These are phyloP conservation scores for Mya arenaria DNA, from an alignment of 1,140 invertebrate species.

Conservation along the genomic window DNA sequence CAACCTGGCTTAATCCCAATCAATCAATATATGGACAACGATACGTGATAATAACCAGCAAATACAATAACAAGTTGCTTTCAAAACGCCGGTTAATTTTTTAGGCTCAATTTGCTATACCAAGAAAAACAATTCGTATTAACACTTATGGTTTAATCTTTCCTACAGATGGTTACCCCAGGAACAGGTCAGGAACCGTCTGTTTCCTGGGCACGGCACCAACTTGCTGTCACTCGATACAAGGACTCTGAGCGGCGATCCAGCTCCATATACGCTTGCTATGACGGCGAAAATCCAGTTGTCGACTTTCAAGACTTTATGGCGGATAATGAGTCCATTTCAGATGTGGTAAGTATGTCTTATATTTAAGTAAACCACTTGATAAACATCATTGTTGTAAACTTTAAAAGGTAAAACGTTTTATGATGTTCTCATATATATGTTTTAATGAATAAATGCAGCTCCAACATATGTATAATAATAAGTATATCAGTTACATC, in stretches of 20 bases:
- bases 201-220: conserved; percentile 72
- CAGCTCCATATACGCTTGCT: conserved; percentile 70
- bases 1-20: too few species aligned
- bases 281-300: conserved; percentile 68
- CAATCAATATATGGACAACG: too few species aligned
- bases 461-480: too few species aligned
- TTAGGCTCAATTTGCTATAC: conserved; percentile 60
- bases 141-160: conserved; percentile 58
- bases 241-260: conserved; percentile 70
- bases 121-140: too few species aligned
- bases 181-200: conserved; percentile 65
- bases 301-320: conserved; percentile 71
- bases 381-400: too few species aligned
- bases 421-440: neutral
- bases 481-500: too few species aligned
- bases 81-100: conserved; percentile 62
- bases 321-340: conserved; percentile 70
- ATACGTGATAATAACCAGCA: too few species aligned
- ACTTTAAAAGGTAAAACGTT: too few species aligned
- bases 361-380: neutral
- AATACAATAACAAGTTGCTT: conserved; percentile 63
- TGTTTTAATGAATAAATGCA: neutral
- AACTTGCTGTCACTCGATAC: conserved; percentile 73
- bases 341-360: conserved; percentile 72
- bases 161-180: conserved; percentile 61